Evolutionary conservation across 2,113 vertebrate genomes (phyloP).

Genomic region (Vicugna pacos): DNA sequence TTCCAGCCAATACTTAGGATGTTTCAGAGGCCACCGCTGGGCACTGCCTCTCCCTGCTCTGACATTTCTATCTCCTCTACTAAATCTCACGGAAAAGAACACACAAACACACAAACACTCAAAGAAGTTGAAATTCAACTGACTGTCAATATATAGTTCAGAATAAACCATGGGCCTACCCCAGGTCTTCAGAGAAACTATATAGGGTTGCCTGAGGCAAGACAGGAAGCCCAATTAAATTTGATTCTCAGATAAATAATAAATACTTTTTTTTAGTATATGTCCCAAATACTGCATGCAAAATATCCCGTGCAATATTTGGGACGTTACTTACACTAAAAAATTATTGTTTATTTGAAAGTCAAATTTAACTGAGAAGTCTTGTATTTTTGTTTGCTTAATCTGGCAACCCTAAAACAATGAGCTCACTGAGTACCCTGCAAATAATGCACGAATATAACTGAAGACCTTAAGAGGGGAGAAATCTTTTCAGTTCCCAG

Average conservation of each 20-base stretch:
- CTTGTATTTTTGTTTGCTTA: background rate
- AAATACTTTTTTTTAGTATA: background rate
- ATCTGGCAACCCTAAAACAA: background rate
- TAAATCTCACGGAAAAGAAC: background rate
- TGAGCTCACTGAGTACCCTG: background rate
- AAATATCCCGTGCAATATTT: background rate
- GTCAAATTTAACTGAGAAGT: background rate
- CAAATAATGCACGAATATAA: slow-evolving; percentile 18
- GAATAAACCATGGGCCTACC: background rate
- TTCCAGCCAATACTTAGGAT: background rate
- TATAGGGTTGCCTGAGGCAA: background rate
- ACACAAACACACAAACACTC: background rate
- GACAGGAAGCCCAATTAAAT: background rate
- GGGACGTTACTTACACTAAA: background rate
- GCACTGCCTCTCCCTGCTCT: background rate
- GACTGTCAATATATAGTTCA: background rate
- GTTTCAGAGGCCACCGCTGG: background rate
- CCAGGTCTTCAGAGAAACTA: background rate
- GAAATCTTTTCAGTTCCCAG: background rate
- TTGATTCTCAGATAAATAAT: background rate
- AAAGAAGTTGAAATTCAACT: background rate
- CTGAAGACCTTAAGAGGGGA: background rate
- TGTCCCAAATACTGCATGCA: background rate
- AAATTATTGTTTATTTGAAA: slow-evolving; percentile 36
- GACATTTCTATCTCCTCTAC: background rate